Evolutionary conservation across 2,113 vertebrate genomes (phyloP), one percentile per base, ranked within the genome.

Genomic region (Mionectes macconnelli): DNA sequence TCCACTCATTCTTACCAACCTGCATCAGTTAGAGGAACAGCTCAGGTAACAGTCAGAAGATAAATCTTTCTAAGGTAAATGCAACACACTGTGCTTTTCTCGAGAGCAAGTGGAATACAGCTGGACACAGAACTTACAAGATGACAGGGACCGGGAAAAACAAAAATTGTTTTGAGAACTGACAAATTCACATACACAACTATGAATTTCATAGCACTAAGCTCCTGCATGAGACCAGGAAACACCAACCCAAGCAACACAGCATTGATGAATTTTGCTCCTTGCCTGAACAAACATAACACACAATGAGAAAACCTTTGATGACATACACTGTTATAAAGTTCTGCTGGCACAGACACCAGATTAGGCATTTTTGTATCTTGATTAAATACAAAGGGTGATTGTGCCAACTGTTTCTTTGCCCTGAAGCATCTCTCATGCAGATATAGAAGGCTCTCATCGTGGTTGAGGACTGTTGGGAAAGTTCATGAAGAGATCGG

Each of bases 1-100:
- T 30, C 39, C 50, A 10, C n/a, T 40, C 6, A 14, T 13, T 50
- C 62, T 37, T 24, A 25, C 10, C 18, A 14, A 6, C 0, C 0
- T 1, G 12, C 1, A 13, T 15, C 74, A 69, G 24, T 13, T 6
- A 31, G 7, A 27, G 35, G 4, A 84, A 17, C 60, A 45, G 53
- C 42, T 53, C 69, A 66, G 37, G 14, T 20, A 53, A 68, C 12
- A 91, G 53, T 25, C 63, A 69, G 56, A 70, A 76, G n/a, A 74
- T 31, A 89, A 77, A 53, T 5, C 37, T 69, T 89, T 47, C 18
- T 59, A 28, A 59, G 47, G 37, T 11, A 72, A 76, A 55, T 7
- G 13, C 44, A 68, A 81, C 14, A 50, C 39, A 33, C 28, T 5
- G 21, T 5, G 33, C 30, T 24, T 69, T 84, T 49, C 45, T 66